Evolutionary conservation across 2,797 vertebrate genomes (phyloP), one percentile per base, ranked within the genome.

Genomic region (Squalus acanthias): DNA sequence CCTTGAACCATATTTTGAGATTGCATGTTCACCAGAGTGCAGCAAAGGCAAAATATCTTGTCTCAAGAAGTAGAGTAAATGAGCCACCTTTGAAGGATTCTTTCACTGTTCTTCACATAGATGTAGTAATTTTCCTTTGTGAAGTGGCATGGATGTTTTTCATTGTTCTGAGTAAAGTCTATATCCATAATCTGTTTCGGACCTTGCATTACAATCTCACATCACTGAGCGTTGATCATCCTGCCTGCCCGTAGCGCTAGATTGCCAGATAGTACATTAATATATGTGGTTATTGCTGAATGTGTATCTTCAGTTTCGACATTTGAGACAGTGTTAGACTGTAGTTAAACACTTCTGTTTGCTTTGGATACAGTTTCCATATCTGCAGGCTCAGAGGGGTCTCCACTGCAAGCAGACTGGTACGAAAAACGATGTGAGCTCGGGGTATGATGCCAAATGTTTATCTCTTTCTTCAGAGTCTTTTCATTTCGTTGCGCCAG

Each of bases 41-140:
- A 96, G 65, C 72, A 96, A 96, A 97, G 96, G 13, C 24, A 91
- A 26, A 91, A 63, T 57, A 15, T 60, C 88, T 63, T 63, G 24
- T 57, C 57, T 33, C 24, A 15, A 60, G 53, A 91, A 91, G 12
- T 15, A 76, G 74, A 76, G 74, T 82, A 22, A 82, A 82, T 20
- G 39, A 82, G 39, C 39, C 39, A 82, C 39, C 15, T 60, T 89
- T 5, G 12, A 12, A 57, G 26, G 82, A 60, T 60, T 89, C 24
- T 89, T 89, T 60, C 3, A 1, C 24, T 57, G 7, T 89, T 79
- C 33, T 79, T 79, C 10, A 76, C 8, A 79, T 79, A 9, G 24
- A 60, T 89, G 53, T 89, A 89, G 53, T 26, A 60, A 60, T 60
- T 89, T 57, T 89, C 87, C n/a, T n/a, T n/a, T n/a, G n/a, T n/a